A percentile compares a stretch with the other conserved stretches of the same genome.
phyloP scores from a whole-genome alignment of 2,113 vertebrate species.

The Oceanodroma tethys region DNA sequence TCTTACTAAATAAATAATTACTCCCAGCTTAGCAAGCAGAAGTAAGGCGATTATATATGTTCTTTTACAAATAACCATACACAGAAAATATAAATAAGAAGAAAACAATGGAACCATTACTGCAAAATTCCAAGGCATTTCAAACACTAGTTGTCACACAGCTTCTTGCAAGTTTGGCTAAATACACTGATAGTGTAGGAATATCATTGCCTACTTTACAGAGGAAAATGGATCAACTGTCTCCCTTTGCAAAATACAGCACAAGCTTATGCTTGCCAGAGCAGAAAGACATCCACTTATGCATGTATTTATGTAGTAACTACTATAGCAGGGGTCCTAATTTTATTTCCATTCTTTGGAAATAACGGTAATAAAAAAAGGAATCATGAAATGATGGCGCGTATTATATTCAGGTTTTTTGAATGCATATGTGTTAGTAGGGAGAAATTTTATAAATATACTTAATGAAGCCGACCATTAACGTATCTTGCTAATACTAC shows the following conservation, averaged over 20 bases:
- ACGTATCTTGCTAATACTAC: background rate
- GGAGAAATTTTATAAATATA: background rate
- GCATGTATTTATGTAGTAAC: background rate
- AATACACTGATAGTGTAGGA: background rate
- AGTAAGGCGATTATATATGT: background rate
- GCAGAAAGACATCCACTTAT: background rate
- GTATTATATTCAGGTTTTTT: background rate
- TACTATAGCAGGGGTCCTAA: background rate
- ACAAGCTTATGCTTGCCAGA: background rate
- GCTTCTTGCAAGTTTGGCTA: background rate
- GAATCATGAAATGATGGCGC: background rate
- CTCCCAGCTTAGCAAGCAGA: background rate
- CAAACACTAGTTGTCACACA: background rate
- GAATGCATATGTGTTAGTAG: background rate
- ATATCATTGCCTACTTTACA: background rate
- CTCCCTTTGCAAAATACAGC: background rate
- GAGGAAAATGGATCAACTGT: background rate
- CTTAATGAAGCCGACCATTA: background rate
- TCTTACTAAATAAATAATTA: background rate
- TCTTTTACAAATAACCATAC: background rate
- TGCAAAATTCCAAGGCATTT: background rate
- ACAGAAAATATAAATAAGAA: background rate
- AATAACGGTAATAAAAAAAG: background rate
- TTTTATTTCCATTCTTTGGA: background rate
- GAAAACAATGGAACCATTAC: background rate